Evolutionary conservation across 2,113 vertebrate species (phyloP).

Genomic region (Smithornis capensis): DNA sequence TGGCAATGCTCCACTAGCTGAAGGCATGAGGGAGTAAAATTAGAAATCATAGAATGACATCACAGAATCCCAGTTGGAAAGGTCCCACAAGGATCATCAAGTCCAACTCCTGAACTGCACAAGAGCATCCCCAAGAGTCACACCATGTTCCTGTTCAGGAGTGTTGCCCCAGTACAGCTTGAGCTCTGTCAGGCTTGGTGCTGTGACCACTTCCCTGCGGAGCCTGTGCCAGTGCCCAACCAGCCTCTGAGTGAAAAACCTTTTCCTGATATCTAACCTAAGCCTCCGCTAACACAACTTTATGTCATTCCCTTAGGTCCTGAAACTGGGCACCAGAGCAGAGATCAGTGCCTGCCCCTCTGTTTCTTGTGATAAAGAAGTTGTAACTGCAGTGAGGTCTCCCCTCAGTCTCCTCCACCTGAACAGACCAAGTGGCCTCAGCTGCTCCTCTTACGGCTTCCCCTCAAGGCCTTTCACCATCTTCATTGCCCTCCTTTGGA

Average conservation of each 20-base stretch:
- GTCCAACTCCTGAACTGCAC: background rate
- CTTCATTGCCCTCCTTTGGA: background rate
- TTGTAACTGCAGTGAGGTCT: background rate
- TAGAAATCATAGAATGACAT: background rate
- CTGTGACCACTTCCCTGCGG: background rate
- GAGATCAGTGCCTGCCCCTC: background rate
- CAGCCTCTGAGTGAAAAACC: too few species aligned
- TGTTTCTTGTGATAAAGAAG: rapidly evolving
- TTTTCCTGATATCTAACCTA: background rate
- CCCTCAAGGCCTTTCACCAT: background rate
- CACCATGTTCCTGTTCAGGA: too few species aligned
- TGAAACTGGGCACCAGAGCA: too few species aligned
- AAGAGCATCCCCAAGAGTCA: too few species aligned
- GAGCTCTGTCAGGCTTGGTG: background rate
- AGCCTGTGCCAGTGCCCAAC: background rate
- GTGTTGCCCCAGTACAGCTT: rapidly evolving
- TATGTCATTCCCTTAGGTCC: rapidly evolving
- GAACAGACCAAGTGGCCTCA: background rate
- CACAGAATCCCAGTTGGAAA: background rate
- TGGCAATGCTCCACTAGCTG: rapidly evolving
- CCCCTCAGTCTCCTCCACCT: too few species aligned
- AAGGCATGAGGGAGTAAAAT: background rate
- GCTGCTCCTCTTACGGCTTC: rapidly evolving
- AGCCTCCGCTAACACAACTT: background rate
- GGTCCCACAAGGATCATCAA: rapidly evolving